Conservation (phyloP, 2,113 vertebrate genomes). For the Salvelinus sp. region DNA sequence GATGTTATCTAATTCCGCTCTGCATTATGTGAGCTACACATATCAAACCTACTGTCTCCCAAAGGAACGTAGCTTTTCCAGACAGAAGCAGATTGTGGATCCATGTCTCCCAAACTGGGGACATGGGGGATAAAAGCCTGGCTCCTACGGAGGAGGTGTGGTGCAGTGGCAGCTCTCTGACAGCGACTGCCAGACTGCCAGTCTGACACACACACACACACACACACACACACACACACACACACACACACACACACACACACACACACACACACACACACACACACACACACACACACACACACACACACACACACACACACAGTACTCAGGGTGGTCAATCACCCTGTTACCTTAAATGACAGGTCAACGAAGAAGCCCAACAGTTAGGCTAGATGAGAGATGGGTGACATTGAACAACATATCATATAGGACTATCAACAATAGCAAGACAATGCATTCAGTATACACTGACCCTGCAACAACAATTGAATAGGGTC, state of each 20-base stretch:
- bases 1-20: background rate
- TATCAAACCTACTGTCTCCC: too few species aligned
- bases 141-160: background rate
- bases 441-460: too few species aligned
- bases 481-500: too few species aligned
- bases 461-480: too few species aligned
- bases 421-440: too few species aligned
- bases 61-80: too few species aligned
- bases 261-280: conserved; percentile 10
- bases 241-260: conserved; percentile 4
- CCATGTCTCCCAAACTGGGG: background rate
- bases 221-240: conserved; percentile 10
- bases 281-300: conserved; percentile 3
- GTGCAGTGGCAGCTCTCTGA: background rate
- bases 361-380: too few species aligned
- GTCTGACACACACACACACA: background rate
- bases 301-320: conserved; percentile 5
- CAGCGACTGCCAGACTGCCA: background rate
- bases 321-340: background rate
- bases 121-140: background rate
- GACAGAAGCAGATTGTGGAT: too few species aligned
- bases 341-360: too few species aligned
- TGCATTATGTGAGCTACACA: background rate
- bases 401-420: too few species aligned
- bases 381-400: too few species aligned